Evolutionary conservation across 2,113 vertebrate species (phyloP), one percentile per base, ranked within the genome.

Genomic region (Chitala chitala): DNA sequence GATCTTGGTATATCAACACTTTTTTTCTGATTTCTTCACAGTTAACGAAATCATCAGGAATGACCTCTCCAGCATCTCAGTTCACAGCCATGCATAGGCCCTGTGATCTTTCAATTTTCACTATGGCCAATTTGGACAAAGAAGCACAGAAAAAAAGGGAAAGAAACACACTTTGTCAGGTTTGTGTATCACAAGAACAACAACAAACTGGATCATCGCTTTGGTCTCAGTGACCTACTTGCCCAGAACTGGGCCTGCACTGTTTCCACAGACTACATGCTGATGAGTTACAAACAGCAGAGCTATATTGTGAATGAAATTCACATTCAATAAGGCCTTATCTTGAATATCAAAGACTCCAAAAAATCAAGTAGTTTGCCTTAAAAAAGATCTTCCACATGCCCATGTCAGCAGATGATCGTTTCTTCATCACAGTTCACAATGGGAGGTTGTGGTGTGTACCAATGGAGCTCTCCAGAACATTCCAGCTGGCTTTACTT

Each of bases 41-140:
- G 96, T 98, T 88, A 98, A 98, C 76, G 96, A 98, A 86, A 93
- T 98, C 73, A 98, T 98, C 87, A 90, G 93, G 76, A 98, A 98
- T 12, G 96, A 98, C 88, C 93, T 98, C 77, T 98, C 95, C 89
- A 89, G 92, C 88, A 92, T 92, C 81, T 93, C 82, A 48, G 86
- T 91, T 81, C 92, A 93, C 78, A 83, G 84, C 75, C 88, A 90
- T 50, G 84, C 90, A 8, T 89, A 90, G 86, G 79, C 9, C 15
- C 55, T 0, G 1, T 24, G 29, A 51, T 53, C 26, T 48, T 38
- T 9, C 36, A 58, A 55, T 29, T 12, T 22, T 40, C 9, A 17
- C 71, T 40, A 17, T 33, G 38, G 17, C 61, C 44, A 78, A 65
- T 24, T 42, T 33, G 24, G 53, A 61, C 40, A 59, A 22, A 61